Base-by-base conservation (phyloP, 2,113 vertebrate genomes). In the Colossoma macropomum region DNA sequence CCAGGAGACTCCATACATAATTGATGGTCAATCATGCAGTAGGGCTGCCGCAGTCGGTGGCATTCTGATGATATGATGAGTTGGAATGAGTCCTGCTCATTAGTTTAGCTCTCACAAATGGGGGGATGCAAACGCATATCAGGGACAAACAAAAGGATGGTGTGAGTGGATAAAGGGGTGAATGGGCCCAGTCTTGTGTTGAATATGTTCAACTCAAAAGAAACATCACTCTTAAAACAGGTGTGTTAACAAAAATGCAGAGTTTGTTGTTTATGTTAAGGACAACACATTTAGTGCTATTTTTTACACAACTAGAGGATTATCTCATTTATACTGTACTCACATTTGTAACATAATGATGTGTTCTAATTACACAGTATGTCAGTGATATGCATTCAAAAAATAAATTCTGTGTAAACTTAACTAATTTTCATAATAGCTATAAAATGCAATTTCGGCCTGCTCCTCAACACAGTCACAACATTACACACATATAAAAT, bases 1-100 rank as follows among this genome's bases (percentile, higher is more conserved):
- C 89, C 90, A 80, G 82, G 84, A 89, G 89, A 88, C 86, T 81
- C 87, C 87, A 93, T 94, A 92, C 93, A 94, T 95, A 93, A 95
- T 95, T 93, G 89, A 94, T 92, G 86, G 87, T 87, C 90, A 91
- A 92, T 92, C 90, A 92, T 90, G 89, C 87, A 83, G 69, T 75
- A 85, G 79, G 75, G 87, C 88, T 90, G 92, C 86, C 90, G 84
- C 86, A 85, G 91, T 91, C 90, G 89, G 87, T 90, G 86, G 89
- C 74, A 86, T 84, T 86, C 86, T 66, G 81, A 89, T 90, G 86
- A 86, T 87, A 84, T 77, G 84, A 89, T 92, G 88, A 91, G 91
- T 92, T 93, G 90, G 90, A 92, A 92, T 85, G 17, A 81, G 88
- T 84, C 65, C 66, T 77, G 72, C 13, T 78, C 81, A 71, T 86